phyloP scores from a whole-genome alignment of 2,113 vertebrate species.

The Caranx ignobilis region DNA sequence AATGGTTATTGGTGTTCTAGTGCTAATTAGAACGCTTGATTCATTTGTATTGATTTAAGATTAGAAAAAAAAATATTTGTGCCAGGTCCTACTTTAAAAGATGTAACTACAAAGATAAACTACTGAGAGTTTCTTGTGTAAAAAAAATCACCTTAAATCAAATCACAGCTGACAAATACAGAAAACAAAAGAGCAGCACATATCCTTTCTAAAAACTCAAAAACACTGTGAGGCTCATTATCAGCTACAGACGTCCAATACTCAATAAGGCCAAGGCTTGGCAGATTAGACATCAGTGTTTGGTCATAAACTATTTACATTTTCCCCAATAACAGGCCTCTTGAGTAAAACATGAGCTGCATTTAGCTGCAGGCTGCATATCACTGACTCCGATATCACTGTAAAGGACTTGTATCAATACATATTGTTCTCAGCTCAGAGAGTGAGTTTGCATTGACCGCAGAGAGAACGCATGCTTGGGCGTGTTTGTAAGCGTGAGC shows the following conservation, averaged over 20 bases:
- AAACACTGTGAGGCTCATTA: background rate
- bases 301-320: slow-evolving; percentile 6
- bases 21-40: background rate
- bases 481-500: slow-evolving; percentile 37
- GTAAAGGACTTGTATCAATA: background rate
- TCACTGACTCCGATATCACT: slow-evolving; percentile 22
- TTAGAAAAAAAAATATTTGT: background rate
- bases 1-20: too few relatives aligned
- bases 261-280: background rate
- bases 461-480: slow-evolving; percentile 2
- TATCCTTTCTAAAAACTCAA: background rate
- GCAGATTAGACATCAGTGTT: slow-evolving; percentile 2
- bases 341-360: slow-evolving; percentile 18
- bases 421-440: slow-evolving; percentile 16
- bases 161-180: too few relatives aligned
- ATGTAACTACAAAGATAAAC: background rate
- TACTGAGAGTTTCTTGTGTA: background rate
- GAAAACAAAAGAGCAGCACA: background rate
- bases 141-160: background rate
- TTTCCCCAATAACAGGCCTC: slow-evolving; percentile 1
- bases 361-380: background rate
- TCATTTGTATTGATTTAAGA: background rate
- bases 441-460: slow-evolving; percentile 11
- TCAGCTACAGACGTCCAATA: background rate
- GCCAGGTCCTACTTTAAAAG: background rate